These are phyloP conservation scores for Atta colombica DNA, from an alignment of 1,140 invertebrate genomes.

Conservation along the genomic window DNA sequence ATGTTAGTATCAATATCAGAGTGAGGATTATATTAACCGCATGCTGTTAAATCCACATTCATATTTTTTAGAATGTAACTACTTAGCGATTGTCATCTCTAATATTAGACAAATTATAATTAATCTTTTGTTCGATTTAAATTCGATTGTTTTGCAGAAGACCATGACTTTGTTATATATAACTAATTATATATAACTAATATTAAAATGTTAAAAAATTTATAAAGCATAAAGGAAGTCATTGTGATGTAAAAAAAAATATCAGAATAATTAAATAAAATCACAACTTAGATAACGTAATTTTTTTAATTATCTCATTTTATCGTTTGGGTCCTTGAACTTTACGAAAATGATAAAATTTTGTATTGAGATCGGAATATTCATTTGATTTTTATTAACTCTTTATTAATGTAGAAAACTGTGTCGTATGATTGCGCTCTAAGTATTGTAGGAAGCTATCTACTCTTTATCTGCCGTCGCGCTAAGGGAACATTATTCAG, in stretches of 20 bases:
- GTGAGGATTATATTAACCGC: no score
- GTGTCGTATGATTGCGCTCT: neutral
- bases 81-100: neutral
- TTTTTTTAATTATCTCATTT: slow-evolving; percentile 11
- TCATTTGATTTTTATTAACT: neutral
- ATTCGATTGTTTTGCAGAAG: neutral
- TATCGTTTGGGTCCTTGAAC: neutral
- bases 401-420: neutral
- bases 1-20: no score
- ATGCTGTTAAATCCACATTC: no score
- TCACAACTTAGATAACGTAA: neutral
- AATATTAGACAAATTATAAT: slow-evolving; percentile 12
- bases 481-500: slow-evolving; percentile 13
- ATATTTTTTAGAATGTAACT: no score
- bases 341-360: neutral
- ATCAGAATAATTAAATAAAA: neutral
- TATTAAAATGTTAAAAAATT: neutral
- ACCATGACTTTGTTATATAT: neutral
- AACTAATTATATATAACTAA: neutral
- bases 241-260: neutral
- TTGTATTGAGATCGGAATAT: neutral
- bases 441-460: slow-evolving; percentile 28
- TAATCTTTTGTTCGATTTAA: neutral
- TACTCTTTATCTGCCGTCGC: slow-evolving; percentile 18
- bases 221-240: neutral